Evolutionary conservation across 2,888 invertebrate genomes (phyloP).

Genomic region (Hofmannophila pseudospretella): DNA sequence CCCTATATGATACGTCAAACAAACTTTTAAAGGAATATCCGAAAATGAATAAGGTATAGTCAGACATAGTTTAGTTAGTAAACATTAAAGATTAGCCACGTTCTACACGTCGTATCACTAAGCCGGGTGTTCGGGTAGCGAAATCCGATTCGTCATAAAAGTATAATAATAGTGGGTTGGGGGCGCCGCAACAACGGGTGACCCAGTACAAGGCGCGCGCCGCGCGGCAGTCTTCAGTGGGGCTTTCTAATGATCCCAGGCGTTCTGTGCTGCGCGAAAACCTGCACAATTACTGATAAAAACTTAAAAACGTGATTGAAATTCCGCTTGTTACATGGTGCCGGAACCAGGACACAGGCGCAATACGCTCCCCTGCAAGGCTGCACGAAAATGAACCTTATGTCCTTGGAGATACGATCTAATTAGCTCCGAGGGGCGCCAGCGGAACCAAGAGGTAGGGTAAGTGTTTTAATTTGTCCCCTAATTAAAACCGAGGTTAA

Average conservation of each 20-base stretch:
- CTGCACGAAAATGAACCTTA: constrained; percentile 64
- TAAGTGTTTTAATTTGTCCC: constrained; percentile 15
- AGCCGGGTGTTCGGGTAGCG: constrained; percentile 53
- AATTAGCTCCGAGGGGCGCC: constrained; percentile 45
- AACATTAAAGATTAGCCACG: constrained; percentile 12
- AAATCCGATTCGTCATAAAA: constrained; percentile 77
- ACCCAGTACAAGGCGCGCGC: constrained; percentile 64
- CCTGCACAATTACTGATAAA: constrained; percentile 44
- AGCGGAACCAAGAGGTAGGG: constrained; percentile 17
- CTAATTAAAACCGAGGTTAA: constrained; percentile 10
- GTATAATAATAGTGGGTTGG: constrained; percentile 76
- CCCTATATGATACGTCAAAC: too few relatives aligned
- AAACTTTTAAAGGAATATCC: too few relatives aligned
- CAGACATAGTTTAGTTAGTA: too few relatives aligned
- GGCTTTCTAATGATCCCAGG: constrained; percentile 76
- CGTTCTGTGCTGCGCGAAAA: constrained; percentile 62
- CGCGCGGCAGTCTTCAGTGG: constrained; percentile 73
- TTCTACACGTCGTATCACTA: constrained; percentile 40
- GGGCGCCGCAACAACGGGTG: constrained; percentile 73
- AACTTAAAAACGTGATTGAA: constrained; percentile 47
- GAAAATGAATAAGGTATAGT: too few relatives aligned
- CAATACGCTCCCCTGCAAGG: constrained; percentile 33
- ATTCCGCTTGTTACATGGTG: constrained; percentile 44
- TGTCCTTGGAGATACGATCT: constrained; percentile 50
- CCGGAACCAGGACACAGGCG: constrained; percentile 58